phyloP scores from a whole-genome alignment of 2,888 invertebrate species.

The Rhaphigaster nebulosa region DNA sequence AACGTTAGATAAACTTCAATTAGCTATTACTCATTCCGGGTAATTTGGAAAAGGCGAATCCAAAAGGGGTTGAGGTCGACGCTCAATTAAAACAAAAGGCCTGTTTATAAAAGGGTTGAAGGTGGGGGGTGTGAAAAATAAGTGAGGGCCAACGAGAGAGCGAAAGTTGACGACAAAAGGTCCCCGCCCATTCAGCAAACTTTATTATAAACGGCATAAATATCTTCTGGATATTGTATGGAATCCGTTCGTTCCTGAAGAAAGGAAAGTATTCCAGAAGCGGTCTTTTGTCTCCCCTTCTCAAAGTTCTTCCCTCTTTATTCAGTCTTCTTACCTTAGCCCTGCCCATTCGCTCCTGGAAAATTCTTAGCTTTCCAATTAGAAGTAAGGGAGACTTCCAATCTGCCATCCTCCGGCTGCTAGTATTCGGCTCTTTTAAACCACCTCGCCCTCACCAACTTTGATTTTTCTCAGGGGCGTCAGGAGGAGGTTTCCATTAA shows the following conservation, averaged over 20 bases:
- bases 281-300: slow-evolving; percentile 54
- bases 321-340: slow-evolving; percentile 37
- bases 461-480: slow-evolving; percentile 27
- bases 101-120: slow-evolving; percentile 58
- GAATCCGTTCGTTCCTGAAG: slow-evolving; percentile 55
- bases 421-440: slow-evolving; percentile 24
- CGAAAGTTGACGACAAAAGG: slow-evolving; percentile 58
- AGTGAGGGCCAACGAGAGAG: slow-evolving; percentile 53
- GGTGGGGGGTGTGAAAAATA: slow-evolving; percentile 59
- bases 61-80: slow-evolving; percentile 50
- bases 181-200: slow-evolving; percentile 60
- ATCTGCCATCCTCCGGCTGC: slow-evolving; percentile 36
- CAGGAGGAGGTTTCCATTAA: not conserved
- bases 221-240: slow-evolving; percentile 63
- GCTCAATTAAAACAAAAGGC: slow-evolving; percentile 59
- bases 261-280: slow-evolving; percentile 60
- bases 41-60: slow-evolving; percentile 53
- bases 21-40: slow-evolving; percentile 57
- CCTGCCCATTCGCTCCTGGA: slow-evolving; percentile 36
- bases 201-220: slow-evolving; percentile 64
- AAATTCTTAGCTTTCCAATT: slow-evolving; percentile 59
- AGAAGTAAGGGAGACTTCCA: slow-evolving; percentile 45
- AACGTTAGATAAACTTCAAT: slow-evolving; percentile 37
- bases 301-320: slow-evolving; percentile 54
- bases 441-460: not conserved